Base-by-base conservation (phyloP, 2,888 invertebrate species). In the Agriopis marginaria region DNA sequence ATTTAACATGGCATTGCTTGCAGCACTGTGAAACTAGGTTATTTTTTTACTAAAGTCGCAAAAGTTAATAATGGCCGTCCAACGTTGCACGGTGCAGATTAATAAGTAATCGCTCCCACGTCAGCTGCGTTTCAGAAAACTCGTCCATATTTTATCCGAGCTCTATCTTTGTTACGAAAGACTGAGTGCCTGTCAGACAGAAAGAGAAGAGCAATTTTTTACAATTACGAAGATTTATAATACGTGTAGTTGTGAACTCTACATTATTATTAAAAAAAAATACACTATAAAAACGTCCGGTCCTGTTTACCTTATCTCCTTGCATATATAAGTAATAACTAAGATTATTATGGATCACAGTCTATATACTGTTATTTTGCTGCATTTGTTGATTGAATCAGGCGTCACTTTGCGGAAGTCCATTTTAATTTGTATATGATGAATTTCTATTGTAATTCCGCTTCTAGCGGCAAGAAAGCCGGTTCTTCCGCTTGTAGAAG, bases 111-210 rank as follows among this genome's bases (percentile, higher is more conserved):
- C 51, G 40, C 63, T 32, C 51, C 47, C 55, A 61, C 68, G 68
- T 66, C 74, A 75, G 75, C 73, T 74, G 67, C 67, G 64, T 66
- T 72, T 70, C 67, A 71, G 64, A 70, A 71, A 60, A 63, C 65
- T 68, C 72, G 70, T 74, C 68, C 70, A 75, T 75, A 74, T 75
- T 75, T 75, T 71, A 75, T 74, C 23, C 53, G 42, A 50, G 63
- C 62, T 17, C 49, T 74, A 56, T 71, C 63, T 70, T 70, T 73
- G 63, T 73, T 75, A 61, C 61, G 59, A 47, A 70, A 67, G 71
- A 67, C 62, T 45, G 62, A 70, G 58, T 44, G 55, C 47, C 53
- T 62, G 54, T 64, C 72, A 54, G 61, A 39, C 10, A 6, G 45
- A 47, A 63, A 50, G 40, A 39, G 58, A 63, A 53, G 56, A 39